Conservation (phyloP, 2,797 vertebrate genomes). For the Harpagifer antarcticus region DNA sequence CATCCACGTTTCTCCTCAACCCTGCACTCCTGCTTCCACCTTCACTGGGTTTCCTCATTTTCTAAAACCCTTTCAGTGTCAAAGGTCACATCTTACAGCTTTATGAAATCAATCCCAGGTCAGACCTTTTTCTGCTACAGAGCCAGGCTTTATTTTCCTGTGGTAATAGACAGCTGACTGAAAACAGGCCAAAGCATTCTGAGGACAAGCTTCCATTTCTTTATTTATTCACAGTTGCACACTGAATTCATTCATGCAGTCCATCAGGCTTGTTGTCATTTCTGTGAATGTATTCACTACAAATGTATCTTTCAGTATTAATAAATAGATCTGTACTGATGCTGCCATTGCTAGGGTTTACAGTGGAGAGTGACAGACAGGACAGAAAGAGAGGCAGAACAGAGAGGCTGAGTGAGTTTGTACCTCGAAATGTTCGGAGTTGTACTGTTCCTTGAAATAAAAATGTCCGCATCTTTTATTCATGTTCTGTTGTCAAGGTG, state of each 20-base stretch:
- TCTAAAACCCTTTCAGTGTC: conserved; percentile 31
- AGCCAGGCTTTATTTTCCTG: conserved; percentile 19
- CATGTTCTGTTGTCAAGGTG: conserved; percentile 77
- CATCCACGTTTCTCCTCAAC: conserved; percentile 9
- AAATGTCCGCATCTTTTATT: conserved; percentile 76
- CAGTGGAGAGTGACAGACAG: conserved; percentile 40
- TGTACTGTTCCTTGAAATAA: conserved; percentile 47
- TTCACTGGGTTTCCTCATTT: conserved; percentile 32
- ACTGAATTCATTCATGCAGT: conserved; percentile 42
- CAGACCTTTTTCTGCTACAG: conserved; percentile 37
- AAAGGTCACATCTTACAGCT: conserved; percentile 49
- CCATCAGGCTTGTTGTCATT: conserved; percentile 31
- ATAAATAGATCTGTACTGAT: conserved; percentile 32
- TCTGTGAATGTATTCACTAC: conserved; percentile 36
- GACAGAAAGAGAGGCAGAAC: conserved; percentile 52
- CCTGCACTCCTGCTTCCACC: conserved; percentile 3
- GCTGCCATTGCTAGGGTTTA: conserved; percentile 25
- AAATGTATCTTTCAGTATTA: conserved; percentile 41
- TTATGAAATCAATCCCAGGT: conserved; percentile 52
- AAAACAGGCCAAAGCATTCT: conserved; percentile 20
- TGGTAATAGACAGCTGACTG: conserved; percentile 36
- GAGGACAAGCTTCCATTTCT: conserved; percentile 38
- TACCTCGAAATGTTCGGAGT: conserved; percentile 61
- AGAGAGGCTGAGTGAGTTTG: conserved; percentile 47
- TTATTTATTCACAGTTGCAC: conserved; percentile 45